Conservation (phyloP, 64 coral and sea anemone species). For the Actinia tenebrosa region DNA sequence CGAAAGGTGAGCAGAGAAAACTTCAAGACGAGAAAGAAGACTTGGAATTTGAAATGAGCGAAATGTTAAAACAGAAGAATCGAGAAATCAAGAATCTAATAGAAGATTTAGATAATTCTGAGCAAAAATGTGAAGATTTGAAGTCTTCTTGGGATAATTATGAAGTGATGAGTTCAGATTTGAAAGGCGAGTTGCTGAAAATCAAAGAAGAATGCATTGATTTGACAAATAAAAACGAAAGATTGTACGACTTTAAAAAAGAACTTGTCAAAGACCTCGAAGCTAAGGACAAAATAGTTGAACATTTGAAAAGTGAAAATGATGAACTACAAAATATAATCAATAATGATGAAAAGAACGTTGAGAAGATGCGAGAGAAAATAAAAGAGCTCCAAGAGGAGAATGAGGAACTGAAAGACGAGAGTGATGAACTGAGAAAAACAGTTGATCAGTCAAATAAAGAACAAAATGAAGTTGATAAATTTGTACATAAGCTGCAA, state of each 20-base stretch:
- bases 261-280: constrained; percentile 27
- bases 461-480: constrained; percentile 32
- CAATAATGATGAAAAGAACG: constrained; percentile 32
- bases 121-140: constrained; percentile 35
- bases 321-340: constrained; percentile 31
- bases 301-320: constrained; percentile 17
- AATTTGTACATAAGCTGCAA: constrained; percentile 22
- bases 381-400: constrained; percentile 27
- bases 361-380: constrained; percentile 12
- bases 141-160: constrained; percentile 27
- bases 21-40: constrained; percentile 40
- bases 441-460: constrained; percentile 6
- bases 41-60: constrained; percentile 24
- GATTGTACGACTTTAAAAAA: constrained; percentile 15
- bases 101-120: constrained; percentile 29
- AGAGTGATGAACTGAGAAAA: constrained; percentile 36
- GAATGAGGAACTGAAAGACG: constrained; percentile 42
- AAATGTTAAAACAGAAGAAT: constrained; percentile 25
- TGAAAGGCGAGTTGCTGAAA: constrained; percentile 29
- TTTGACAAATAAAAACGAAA: constrained; percentile 29
- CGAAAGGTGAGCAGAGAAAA: constrained; percentile 24
- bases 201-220: constrained; percentile 36
- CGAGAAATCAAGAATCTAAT: constrained; percentile 34
- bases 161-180: constrained; percentile 27
- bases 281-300: constrained; percentile 19